Evolutionary conservation across 2,888 invertebrate genomes (phyloP), one percentile per base, ranked within the genome.

Genomic region (Callyntrura guangdongensis): DNA sequence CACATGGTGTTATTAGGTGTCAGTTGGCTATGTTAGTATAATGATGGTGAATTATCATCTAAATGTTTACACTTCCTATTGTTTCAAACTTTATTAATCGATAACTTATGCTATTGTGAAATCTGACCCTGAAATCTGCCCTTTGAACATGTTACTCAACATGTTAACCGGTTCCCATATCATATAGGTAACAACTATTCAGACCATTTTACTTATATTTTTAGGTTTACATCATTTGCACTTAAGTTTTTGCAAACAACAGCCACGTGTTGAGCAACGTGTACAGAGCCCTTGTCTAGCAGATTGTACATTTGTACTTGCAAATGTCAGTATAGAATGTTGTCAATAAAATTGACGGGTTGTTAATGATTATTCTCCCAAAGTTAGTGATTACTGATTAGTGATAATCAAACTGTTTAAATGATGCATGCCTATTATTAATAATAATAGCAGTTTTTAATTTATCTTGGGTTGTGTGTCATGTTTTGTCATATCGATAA

Each of bases 61-160:
- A 36, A 36, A 36, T 36, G 36, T 36, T 36, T 36, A 36, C 6
- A 36, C 6, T 64, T 53, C 53, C n/a, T 53, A 53, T 53, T 53
- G 12, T 53, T 53, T n/a, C 53, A 53, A 53, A 53, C 36, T 2
- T 53, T 5, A 53, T 53, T 53, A 53, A 53, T 53, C 53, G 11
- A n/a, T 53, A 53, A 53, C 64, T 45, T 83, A 8, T 49, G 17
- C 53, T 14, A 49, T 69, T 69, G 27, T 53, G 9, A 27, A 20
- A 9, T 0, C 9, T 83, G 88, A 83, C 88, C 88, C 14, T 89
- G 88, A 77, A 89, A 84, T 0, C 22, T 89, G 89, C 49, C 89
- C 89, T 89, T 89, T 89, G 89, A 89, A 53, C 88, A 59, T 25
- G 69, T 84, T 86, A 59, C 86, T 59, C 74, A 74, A 86, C 56